Percentiles rank a stretch among this genome's conserved stretches.
Evolutionary conservation across 1,140 invertebrate genomes (phyloP).

Genomic region (Pachyrhynchus sulphureomaculatus): DNA sequence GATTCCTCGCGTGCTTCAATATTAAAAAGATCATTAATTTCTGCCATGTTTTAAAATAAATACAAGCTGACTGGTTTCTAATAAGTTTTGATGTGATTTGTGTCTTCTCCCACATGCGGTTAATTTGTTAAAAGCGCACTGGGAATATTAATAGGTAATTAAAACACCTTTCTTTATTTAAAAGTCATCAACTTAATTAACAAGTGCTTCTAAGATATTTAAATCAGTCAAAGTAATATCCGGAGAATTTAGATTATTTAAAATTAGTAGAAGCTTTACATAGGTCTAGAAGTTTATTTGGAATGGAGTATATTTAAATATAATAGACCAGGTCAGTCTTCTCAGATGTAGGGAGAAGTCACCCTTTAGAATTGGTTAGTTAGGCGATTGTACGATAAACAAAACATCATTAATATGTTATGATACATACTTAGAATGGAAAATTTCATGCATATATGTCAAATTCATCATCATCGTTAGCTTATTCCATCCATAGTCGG

Average conservation of each 20-base stretch:
- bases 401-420: no score
- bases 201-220: background rate
- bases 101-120: slow-evolving; percentile 1
- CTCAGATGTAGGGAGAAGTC: no score
- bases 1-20: background rate
- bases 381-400: no score
- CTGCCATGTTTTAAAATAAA: slow-evolving; percentile 2
- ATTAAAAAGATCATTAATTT: slow-evolving; percentile 14
- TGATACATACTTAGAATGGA: no score
- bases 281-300: no score
- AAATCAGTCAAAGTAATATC: background rate
- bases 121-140: slow-evolving; percentile 10
- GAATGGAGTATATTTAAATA: no score
- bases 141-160: slow-evolving; percentile 12
- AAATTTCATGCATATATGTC: no score
- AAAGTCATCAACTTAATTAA: slow-evolving; percentile 5
- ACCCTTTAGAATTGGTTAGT: no score
- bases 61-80: slow-evolving; percentile 8
- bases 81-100: slow-evolving; percentile 15
- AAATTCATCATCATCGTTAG: no score
- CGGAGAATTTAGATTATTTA: background rate
- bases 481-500: no score
- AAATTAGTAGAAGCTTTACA: background rate
- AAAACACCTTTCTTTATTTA: slow-evolving; percentile 7
- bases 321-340: no score